Base-by-base conservation (phyloP, 2,888 invertebrate genomes). In the Calliopum simillimum region DNA sequence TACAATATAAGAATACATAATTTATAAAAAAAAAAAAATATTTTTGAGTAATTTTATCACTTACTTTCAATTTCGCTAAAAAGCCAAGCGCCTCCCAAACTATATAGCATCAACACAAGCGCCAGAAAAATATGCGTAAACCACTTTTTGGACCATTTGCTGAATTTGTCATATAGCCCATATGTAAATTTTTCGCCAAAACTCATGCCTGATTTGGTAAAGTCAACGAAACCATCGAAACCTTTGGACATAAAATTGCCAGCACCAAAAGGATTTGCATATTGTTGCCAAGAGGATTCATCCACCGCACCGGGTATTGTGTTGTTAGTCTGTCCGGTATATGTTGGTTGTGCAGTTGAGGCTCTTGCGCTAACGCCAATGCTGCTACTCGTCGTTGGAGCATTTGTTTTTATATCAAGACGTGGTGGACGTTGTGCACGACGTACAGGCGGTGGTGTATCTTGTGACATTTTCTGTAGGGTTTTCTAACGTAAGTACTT, bases 61-160 rank as follows among this genome's bases (percentile, higher is more conserved):
- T 89, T 81, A 92, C 94, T 92, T 88, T 96, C 96, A 58, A 96
- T 87, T 66, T 91, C 88, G 79, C 91, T 89, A 84, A 97, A 96
- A 43, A 95, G 86, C 61, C 91, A 86, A 2, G 95, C 97, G 41
- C 97, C 97, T 43, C 93, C 90, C 71, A 93, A 87, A 79, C 93
- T 95, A 85, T 96, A 97, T 66, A 91, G 84, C 68, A 92, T 87
- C 73, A 97, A 89, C 77, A 96, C 91, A 77, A 94, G 82, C 78
- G 93, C 90, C 79, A 97, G 88, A 84, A 95, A 95, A 73, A 95
- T 90, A 86, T 96, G 96, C 49, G 96, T 96, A 83, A 96, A 95
- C 95, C 96, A 96, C 80, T 90, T 90, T 79, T 90, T 91, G 2
- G 95, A 95, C 87, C 91, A 90, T 68, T 90, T 87, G 80, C 92